Base-by-base conservation (phyloP, 2,797 vertebrate species). In the Sebastolobus altivelis region DNA sequence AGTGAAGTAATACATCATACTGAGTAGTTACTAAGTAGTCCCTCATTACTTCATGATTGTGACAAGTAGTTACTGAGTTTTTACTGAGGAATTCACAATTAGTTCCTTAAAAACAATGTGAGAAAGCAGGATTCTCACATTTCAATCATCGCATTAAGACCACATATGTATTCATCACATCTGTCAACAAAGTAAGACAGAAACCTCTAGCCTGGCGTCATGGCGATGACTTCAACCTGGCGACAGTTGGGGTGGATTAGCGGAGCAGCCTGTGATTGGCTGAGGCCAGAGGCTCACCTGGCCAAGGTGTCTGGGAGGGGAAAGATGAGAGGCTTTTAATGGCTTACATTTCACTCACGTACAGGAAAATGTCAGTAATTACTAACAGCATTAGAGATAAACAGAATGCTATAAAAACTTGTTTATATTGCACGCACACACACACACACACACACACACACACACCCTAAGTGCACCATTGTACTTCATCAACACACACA, bases 241-340 rank as follows among this genome's bases (percentile, higher is more conserved):
- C 3, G 71, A 65, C 69, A 52, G 80, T 72, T 79, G 69, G 16
- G 60, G 54, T 49, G 77, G 74, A 76, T 78, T 62, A 38, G 60
- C 2, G 1, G 60, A 61, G 63, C 3, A 16, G 27, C 18, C 18
- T 82, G 59, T 82, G 83, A 88, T 75, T 85, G 79, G 79, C 75
- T 83, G 62, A 75, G 7, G 46, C 65, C 60, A 5, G 46, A 55
- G 35, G 43, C 69, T 80, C 72, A 83, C 65, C 80, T 84, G 70
- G 65, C 61, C 22, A 49, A 69, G 43, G 75, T 79, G 66, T 73
- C 40, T 82, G 38, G 25, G 20, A 87, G 67, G 67, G 80, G 80
- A 86, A 84, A 89, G 62, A 80, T 16, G 70, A 86, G 72, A 84
- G 29, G 67, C 80, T 90, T 87, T 87, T 85, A 83, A 67, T 59